Evolutionary conservation across 1,140 invertebrate genomes (phyloP).

Genomic region (Lordiphosa clarofinis): DNA sequence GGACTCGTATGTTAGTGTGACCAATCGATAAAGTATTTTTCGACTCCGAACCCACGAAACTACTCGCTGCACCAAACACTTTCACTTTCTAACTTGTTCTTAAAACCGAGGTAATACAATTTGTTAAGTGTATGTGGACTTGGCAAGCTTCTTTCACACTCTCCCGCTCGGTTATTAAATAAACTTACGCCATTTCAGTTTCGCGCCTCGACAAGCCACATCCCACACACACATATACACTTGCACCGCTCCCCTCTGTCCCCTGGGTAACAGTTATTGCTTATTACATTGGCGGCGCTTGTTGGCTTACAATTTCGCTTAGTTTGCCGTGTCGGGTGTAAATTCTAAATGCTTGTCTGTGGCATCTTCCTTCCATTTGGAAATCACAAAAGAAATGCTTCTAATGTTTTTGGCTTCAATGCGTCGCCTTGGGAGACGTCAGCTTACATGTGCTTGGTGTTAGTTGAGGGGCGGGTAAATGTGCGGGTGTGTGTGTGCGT

Average conservation of each 20-base stretch:
- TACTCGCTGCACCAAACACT: too few relatives aligned
- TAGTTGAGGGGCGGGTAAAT: background rate
- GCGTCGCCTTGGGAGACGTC: constrained; percentile 7
- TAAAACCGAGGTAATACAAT: too few relatives aligned
- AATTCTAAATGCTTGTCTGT: constrained; percentile 40
- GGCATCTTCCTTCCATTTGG: constrained; percentile 22
- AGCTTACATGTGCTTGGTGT: constrained; percentile 44
- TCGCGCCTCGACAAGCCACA: constrained; percentile 60
- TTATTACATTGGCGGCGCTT: constrained; percentile 49
- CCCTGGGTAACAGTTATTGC: constrained; percentile 56
- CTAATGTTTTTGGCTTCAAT: constrained; percentile 42
- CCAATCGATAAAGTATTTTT: too few relatives aligned
- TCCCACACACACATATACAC: background rate
- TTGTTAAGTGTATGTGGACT: constrained; percentile 2
- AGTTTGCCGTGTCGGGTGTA: constrained; percentile 50
- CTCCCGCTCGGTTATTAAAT: constrained; percentile 54
- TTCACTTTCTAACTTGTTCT: too few relatives aligned
- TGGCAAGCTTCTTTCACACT: background rate
- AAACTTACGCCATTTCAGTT: constrained; percentile 73
- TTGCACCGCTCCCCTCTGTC: background rate
- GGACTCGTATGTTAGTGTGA: too few relatives aligned
- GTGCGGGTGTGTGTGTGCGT: constrained; percentile 7
- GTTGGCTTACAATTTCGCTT: constrained; percentile 21
- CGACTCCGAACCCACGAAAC: too few relatives aligned
- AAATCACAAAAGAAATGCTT: constrained; percentile 53